phyloP scores from a whole-genome alignment of 2,113 vertebrate genomes.

The Phyllostomus hastatus region DNA sequence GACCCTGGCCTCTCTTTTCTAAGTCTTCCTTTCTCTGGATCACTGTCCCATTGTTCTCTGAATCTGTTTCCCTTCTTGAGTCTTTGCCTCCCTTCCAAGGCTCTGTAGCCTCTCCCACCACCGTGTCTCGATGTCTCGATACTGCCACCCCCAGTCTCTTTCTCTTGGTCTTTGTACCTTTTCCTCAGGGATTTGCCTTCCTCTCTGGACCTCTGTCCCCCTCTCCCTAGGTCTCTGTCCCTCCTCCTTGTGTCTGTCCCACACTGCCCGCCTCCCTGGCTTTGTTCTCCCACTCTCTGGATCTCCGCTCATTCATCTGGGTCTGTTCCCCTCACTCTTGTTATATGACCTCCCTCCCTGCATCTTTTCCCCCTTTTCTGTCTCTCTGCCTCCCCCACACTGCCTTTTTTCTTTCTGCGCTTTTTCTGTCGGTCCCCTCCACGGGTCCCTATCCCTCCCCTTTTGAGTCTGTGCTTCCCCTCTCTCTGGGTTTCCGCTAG shows the following conservation, averaged over 20 bases:
- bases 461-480: not conserved
- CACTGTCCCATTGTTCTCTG: conserved; percentile 22
- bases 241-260: not conserved
- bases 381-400: no score
- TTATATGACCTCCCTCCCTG: not conserved
- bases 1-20: not conserved
- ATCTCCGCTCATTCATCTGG: not conserved
- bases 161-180: conserved; percentile 60
- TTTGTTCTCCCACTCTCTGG: no score
- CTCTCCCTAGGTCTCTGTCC: not conserved
- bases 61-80: not conserved
- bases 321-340: not conserved
- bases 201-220: conserved; percentile 69
- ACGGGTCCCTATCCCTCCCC: not conserved
- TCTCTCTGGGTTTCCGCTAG: not conserved
- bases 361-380: not conserved
- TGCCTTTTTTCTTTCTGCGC: not conserved
- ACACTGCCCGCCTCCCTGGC: no score
- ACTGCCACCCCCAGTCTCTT: not conserved
- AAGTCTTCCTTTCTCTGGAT: not conserved
- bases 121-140: not conserved
- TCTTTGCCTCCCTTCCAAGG: not conserved
- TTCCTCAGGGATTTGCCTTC: not conserved
- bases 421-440: not conserved
- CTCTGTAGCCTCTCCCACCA: not conserved